phyloP scores from a whole-genome alignment of 2,797 vertebrate species.

The Sus cebifrons region DNA sequence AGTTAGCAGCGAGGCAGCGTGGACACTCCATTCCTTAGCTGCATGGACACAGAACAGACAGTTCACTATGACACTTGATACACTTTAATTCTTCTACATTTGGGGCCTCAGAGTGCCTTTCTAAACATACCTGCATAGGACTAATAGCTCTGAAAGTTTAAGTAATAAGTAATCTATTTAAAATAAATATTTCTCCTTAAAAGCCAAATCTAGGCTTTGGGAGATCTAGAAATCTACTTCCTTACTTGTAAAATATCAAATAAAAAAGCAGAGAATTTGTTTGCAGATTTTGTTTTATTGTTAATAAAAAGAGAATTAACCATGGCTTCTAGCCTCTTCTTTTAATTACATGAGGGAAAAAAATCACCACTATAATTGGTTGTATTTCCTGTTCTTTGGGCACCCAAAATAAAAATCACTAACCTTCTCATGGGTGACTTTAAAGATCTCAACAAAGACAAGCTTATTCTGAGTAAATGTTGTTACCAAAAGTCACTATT shows the following conservation, averaged over 20 bases:
- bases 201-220: background rate
- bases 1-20: background rate
- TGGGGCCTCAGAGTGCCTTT: conserved; percentile 72
- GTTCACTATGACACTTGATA: conserved; percentile 52
- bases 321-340: conserved; percentile 18
- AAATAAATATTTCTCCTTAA: conserved; percentile 73
- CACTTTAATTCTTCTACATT: conserved; percentile 68
- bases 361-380: background rate
- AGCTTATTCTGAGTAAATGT: conserved; percentile 40
- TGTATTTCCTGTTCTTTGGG: background rate
- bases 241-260: conserved; percentile 41
- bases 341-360: conserved; percentile 18
- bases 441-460: conserved; percentile 39
- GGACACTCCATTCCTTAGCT: background rate
- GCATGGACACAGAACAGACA: conserved; percentile 43
- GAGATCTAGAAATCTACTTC: background rate
- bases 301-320: conserved; percentile 60
- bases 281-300: conserved; percentile 36
- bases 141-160: conserved; percentile 81
- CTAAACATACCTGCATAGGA: conserved; percentile 70
- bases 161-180: conserved; percentile 65
- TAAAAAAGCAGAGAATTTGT: conserved; percentile 44
- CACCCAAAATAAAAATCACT: background rate
- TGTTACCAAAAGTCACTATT: background rate
- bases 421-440: conserved; percentile 17